phyloP scores from a whole-genome alignment of 53 echinoderm and acorn worm genomes.

The Patiria pectinifera region DNA sequence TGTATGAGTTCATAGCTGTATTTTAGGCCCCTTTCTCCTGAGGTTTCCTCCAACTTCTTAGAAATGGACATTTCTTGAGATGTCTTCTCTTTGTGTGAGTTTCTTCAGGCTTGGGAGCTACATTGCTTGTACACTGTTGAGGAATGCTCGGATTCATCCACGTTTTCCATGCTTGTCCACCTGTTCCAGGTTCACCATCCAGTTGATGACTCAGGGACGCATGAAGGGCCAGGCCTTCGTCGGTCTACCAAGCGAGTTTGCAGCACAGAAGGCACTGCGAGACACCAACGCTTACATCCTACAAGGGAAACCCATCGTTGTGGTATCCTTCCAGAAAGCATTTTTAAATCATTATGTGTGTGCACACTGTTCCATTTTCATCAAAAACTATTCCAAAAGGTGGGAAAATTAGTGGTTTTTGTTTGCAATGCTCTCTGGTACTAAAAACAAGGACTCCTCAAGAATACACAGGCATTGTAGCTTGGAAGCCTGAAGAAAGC shows the following conservation, averaged over 20 bases:
- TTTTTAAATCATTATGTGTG: not conserved
- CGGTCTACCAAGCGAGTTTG: slow-evolving; percentile 91
- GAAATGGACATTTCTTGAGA: too few species aligned
- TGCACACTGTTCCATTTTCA: not conserved
- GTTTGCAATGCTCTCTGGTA: too few species aligned
- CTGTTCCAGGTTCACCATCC: slow-evolving; percentile 85
- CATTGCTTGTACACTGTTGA: too few species aligned
- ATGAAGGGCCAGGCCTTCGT: slow-evolving; percentile 99
- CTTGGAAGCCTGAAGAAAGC: too few species aligned
- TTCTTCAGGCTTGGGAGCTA: too few species aligned
- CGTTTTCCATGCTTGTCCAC: not conserved
- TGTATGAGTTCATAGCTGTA: too few species aligned
- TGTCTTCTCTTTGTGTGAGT: too few species aligned
- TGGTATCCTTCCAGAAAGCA: slow-evolving; percentile 80
- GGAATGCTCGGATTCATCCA: not conserved
- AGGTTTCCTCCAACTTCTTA: too few species aligned
- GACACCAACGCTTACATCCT: slow-evolving; percentile 94
- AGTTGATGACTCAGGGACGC: slow-evolving; percentile 95
- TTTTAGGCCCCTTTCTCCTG: too few species aligned
- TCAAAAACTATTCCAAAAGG: not conserved
- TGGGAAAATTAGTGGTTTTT: too few species aligned
- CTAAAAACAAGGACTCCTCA: too few species aligned
- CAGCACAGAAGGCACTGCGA: slow-evolving; percentile 83
- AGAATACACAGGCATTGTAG: too few species aligned
- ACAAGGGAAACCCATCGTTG: slow-evolving; percentile 90